phyloP scores from a whole-genome alignment of 92 coral and sea anemone species.

The Desmophyllum pertusum region DNA sequence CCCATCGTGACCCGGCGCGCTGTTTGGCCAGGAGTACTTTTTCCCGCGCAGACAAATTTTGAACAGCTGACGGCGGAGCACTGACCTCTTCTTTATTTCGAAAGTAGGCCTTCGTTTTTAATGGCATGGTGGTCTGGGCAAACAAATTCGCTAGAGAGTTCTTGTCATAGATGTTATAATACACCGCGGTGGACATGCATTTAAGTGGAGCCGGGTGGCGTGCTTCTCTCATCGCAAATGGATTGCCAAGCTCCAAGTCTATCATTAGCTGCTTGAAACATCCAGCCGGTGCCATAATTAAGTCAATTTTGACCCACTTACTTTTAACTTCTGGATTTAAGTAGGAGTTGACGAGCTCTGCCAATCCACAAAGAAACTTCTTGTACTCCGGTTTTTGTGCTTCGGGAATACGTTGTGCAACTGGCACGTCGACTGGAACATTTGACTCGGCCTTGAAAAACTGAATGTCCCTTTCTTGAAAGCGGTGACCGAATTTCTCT shows the following conservation, averaged over 20 bases:
- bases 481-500: too few relatives aligned
- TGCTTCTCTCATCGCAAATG: background rate
- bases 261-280: background rate
- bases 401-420: too few relatives aligned
- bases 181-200: background rate
- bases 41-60: background rate
- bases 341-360: slow-evolving; percentile 15
- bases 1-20: slow-evolving; percentile 21
- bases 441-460: too few relatives aligned
- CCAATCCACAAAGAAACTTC: slow-evolving; percentile 13
- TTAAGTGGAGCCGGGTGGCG: slow-evolving; percentile 1
- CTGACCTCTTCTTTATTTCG: background rate
- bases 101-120: slow-evolving; percentile 1
- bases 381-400: too few relatives aligned
- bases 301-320: slow-evolving; percentile 20
- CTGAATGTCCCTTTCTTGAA: too few relatives aligned
- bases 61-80: background rate
- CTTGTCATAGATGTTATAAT: background rate
- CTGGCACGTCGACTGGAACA: too few relatives aligned
- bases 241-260: too few relatives aligned
- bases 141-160: background rate
- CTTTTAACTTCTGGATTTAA: slow-evolving; percentile 12
- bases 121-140: background rate
- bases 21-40: slow-evolving; percentile 13
- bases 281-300: background rate